Evolutionary conservation across 2,113 vertebrate species (phyloP), one percentile per base, ranked within the genome.

Genomic region (Gnathonemus echidnorhynchus): DNA sequence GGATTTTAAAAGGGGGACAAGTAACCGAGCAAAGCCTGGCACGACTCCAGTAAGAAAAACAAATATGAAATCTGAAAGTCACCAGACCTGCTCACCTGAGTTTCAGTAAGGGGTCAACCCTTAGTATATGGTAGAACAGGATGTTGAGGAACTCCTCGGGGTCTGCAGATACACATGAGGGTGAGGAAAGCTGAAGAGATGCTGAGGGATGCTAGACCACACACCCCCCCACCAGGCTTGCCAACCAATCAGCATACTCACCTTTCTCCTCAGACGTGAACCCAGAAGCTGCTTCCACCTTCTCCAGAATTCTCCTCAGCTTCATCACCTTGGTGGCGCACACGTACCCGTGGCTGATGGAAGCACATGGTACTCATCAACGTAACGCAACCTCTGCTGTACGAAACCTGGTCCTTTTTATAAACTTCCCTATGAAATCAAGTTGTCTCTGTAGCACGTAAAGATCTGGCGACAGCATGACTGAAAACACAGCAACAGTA

Each of bases 201-300:
- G 58, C 24, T 13, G 24, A 35, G 49, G 39, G 49, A 58, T 4
- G 53, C 35, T 42, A 58, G 53, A 6, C 24, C 8, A 15, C 9
- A 9, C 49, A 0, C 9, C 48, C 48, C 7, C n/a, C 70, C 70
- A 31, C 31, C 56, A 0, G 10, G 42, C 80, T 48, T 48, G 19
- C 21, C 19, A 85, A 2, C 24, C 50, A 13, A 56, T 39, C 21
- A 24, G 2, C n/a, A 8, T 5, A 85, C 49, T 92, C 92, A 99
- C 98, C 98, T 97, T 99, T 99, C 93, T 99, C 98, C 93, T 99
- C 98, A 89, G 98, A 99, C n/a, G 98, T 99, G 94, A 99, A 99
- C 90, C 98, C 98, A 92, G 98, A 99, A 0, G 98, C 98, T 89
- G 98, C 98, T 92, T 98, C 98, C 90, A 99, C 98, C 94, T 99